Conservation (phyloP, 2,888 invertebrate species). For the Drosophila sordidapex region DNA sequence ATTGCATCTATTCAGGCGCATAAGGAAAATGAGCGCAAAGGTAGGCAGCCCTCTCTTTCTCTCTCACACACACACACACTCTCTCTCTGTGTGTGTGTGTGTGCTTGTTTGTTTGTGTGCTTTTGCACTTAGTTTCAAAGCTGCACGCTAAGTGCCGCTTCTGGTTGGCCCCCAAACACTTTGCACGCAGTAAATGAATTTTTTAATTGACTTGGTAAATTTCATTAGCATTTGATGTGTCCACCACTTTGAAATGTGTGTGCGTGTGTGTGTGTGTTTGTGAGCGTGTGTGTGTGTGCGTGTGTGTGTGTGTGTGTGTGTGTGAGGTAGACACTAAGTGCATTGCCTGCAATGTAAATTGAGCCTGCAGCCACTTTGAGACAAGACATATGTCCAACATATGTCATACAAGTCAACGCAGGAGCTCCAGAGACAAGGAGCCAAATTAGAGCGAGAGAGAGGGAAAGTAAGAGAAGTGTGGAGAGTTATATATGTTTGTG, state of each 20-base stretch:
- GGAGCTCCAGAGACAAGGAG: not conserved
- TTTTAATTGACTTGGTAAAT: conserved; percentile 49
- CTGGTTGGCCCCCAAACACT: not conserved
- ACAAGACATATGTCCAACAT: conserved; percentile 60
- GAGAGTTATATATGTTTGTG: not conserved
- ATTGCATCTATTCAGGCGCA: conserved; percentile 76
- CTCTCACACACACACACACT: not conserved
- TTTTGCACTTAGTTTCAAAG: conserved; percentile 1
- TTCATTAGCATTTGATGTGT: conserved; percentile 23
- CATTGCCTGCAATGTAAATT: conserved; percentile 40
- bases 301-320: not conserved
- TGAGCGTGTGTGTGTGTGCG: not conserved
- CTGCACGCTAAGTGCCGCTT: conserved; percentile 27
- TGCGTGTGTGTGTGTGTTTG: too few species aligned
- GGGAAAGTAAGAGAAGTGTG: not conserved
- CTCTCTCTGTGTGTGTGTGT: conserved; percentile 4
- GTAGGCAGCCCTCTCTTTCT: conserved; percentile 51
- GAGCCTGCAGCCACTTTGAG: conserved; percentile 23
- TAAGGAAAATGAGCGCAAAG: conserved; percentile 77
- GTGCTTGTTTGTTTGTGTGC: conserved; percentile 8
- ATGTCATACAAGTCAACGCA: conserved; percentile 39
- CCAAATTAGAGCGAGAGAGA: not conserved
- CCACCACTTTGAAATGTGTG: not conserved
- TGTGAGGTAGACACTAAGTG: conserved; percentile 58
- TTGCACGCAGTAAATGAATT: conserved; percentile 36